These are phyloP conservation scores for Euphonia xanthogaster DNA, from an alignment of 2,797 vertebrate species.

Conservation along the genomic window DNA sequence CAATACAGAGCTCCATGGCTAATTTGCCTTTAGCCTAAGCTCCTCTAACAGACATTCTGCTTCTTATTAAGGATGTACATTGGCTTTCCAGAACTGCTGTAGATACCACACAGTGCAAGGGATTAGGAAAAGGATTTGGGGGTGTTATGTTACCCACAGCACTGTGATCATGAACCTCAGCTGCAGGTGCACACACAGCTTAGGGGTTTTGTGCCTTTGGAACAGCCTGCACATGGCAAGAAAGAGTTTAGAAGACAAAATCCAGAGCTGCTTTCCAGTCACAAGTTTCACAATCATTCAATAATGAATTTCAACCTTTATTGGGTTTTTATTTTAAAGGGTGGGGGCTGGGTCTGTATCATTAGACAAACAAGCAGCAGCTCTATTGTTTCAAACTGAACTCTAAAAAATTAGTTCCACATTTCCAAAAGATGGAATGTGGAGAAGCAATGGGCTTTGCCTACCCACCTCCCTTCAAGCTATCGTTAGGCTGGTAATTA, in stretches of 20 bases:
- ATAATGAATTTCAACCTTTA: not conserved
- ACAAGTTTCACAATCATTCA: not conserved
- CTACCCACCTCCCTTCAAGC: not conserved
- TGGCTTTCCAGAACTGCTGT: not conserved
- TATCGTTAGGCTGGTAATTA: slow-evolving; percentile 55
- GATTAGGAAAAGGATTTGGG: not conserved
- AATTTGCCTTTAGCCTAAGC: not conserved
- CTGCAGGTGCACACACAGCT: not conserved
- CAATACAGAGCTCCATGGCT: not conserved
- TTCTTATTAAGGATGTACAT: not conserved
- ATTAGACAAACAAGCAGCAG: not conserved
- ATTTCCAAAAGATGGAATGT: not conserved
- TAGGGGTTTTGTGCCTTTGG: not conserved
- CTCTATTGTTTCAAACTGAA: not conserved
- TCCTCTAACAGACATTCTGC: not conserved
- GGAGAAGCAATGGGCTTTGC: not conserved
- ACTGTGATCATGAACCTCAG: accelerated
- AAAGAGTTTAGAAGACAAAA: not conserved
- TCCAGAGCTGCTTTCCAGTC: not conserved
- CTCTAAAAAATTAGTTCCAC: not conserved
- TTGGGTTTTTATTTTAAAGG: not conserved
- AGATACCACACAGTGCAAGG: not conserved
- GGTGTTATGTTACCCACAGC: not conserved
- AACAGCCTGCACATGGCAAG: not conserved
- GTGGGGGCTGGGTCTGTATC: not conserved